phyloP scores from a whole-genome alignment of 2,888 invertebrate genomes.

The Melinopterus prodromus region DNA sequence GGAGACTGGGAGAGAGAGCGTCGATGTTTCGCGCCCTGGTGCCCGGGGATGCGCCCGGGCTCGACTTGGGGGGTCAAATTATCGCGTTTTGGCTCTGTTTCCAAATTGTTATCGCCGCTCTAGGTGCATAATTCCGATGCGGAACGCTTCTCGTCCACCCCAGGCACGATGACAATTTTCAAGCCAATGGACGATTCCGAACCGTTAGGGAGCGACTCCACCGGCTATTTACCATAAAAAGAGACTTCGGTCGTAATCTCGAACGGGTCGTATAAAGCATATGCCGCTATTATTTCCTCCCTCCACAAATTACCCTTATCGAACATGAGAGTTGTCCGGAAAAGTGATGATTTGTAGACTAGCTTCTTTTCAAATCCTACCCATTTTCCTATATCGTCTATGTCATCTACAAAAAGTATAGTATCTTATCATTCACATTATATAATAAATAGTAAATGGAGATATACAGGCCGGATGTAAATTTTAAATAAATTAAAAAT shows the following conservation, averaged over 20 bases:
- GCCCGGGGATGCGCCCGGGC: slow-evolving; percentile 22
- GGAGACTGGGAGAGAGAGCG: slow-evolving; percentile 33
- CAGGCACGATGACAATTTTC: slow-evolving; percentile 34
- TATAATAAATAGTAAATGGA: too few species aligned
- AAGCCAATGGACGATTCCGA: slow-evolving; percentile 8
- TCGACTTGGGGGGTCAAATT: slow-evolving; percentile 41
- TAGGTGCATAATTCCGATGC: slow-evolving; percentile 37
- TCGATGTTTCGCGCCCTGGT: slow-evolving; percentile 31
- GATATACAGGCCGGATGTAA: too few species aligned
- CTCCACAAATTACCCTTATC: neutral
- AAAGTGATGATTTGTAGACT: neutral
- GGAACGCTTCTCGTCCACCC: slow-evolving; percentile 33
- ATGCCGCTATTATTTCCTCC: neutral
- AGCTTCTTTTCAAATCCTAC: neutral
- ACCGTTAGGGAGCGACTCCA: slow-evolving; percentile 4
- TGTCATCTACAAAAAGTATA: too few species aligned
- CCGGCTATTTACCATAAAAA: neutral
- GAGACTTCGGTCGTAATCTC: neutral
- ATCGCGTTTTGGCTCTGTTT: slow-evolving; percentile 43
- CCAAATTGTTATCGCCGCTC: slow-evolving; percentile 41
- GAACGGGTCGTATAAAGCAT: neutral
- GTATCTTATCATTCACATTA: too few species aligned
- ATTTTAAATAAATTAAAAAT: too few species aligned
- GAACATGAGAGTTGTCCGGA: neutral
- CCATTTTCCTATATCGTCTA: too few species aligned